Percentiles rank a stretch among this genome's conserved stretches.
Evolutionary conservation across 2,888 invertebrate species (phyloP).

Genomic region (Norana najaformis): DNA sequence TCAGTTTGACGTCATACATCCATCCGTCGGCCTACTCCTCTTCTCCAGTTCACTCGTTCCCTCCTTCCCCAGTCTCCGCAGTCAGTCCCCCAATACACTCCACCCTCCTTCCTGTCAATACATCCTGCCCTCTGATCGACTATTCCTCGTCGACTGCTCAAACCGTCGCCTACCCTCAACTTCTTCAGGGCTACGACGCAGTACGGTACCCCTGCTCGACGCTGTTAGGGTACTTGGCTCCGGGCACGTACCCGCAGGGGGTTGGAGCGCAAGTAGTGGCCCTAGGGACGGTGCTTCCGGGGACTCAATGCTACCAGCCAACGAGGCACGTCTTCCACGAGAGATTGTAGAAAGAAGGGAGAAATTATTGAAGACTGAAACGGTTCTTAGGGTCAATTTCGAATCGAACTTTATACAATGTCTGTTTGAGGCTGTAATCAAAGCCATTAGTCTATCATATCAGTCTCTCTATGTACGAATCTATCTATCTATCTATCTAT

Average conservation of each 20-base stretch:
- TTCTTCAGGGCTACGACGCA: background rate
- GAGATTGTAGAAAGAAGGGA: background rate
- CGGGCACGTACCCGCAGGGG: constrained; percentile 4
- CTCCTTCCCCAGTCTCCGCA: background rate
- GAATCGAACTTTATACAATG: background rate
- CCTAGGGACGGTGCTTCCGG: constrained; percentile 13
- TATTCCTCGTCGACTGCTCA: background rate
- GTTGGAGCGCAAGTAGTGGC: background rate
- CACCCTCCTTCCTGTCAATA: background rate
- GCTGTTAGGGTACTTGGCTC: background rate
- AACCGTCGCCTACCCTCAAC: background rate
- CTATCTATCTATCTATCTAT: background rate
- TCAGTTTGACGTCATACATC: background rate
- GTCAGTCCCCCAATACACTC: background rate
- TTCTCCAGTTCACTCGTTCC: constrained; percentile 2
- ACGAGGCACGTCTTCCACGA: background rate
- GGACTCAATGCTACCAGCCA: background rate
- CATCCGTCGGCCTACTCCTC: background rate
- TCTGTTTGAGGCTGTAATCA: background rate
- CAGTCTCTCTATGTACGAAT: no score
- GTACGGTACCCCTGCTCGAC: background rate
- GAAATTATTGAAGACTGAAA: background rate
- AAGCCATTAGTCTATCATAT: background rate
- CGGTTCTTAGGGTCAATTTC: background rate
- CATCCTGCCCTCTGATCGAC: constrained; percentile 6